phyloP scores from a whole-genome alignment of 1,140 invertebrate genomes.

The Diplogasteroides magnus region DNA sequence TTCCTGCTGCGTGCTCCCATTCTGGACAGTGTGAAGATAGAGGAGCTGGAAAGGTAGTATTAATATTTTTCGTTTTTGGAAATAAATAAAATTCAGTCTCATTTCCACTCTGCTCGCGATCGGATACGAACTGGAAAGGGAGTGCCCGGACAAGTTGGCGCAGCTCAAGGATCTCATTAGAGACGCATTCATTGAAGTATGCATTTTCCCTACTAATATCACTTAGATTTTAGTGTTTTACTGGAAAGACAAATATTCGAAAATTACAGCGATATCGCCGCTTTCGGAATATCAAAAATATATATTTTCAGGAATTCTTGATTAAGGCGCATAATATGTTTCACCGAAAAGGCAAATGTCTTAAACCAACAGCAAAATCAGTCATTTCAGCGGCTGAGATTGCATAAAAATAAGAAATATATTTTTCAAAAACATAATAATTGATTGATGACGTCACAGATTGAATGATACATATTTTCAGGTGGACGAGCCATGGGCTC shows the following conservation, averaged over 20 bases:
- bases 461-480: constrained; percentile 46
- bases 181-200: background rate
- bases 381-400: too few species aligned
- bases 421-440: too few species aligned
- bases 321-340: too few species aligned
- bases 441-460: background rate
- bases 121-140: constrained; percentile 47
- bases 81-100: constrained; percentile 42
- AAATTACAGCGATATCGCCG: too few species aligned
- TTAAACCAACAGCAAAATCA: too few species aligned
- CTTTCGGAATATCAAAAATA: too few species aligned
- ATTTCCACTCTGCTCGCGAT: constrained; percentile 41
- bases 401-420: too few species aligned
- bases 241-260: too few species aligned
- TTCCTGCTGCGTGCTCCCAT: constrained; percentile 43
- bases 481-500: constrained; percentile 45
- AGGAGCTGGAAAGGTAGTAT: constrained; percentile 41
- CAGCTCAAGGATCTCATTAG: constrained; percentile 39
- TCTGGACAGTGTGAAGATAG: constrained; percentile 47
- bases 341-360: too few species aligned
- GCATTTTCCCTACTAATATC: too few species aligned
- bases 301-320: too few species aligned
- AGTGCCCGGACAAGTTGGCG: constrained; percentile 44
- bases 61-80: constrained; percentile 25
- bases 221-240: too few species aligned